Base-by-base conservation (phyloP, 2,888 invertebrate genomes). In the Mermis nigrescens region DNA sequence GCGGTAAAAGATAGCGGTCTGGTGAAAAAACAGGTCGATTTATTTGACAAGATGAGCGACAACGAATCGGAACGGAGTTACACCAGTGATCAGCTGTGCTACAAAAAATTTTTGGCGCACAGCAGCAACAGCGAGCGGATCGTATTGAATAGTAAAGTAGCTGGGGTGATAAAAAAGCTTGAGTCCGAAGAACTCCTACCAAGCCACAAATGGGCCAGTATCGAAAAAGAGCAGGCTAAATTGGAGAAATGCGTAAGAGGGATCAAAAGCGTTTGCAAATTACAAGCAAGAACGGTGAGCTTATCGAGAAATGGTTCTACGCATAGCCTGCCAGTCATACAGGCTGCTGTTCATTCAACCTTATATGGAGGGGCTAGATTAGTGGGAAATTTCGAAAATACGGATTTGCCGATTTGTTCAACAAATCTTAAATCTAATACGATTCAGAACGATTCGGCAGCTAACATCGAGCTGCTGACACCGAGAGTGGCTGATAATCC, bases 1-100 rank as follows among this genome's bases (percentile, higher is more conserved):
- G 38, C 38, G 38, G 12, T 12, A 38, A 38, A 38, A 38, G 38
- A 38, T 38, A 24, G 12, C 24, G 54, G 54, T n/a, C 4, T 53
- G 29, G 54, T 53, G 7, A 27, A 31, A 29, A 53, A 53, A 53
- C 54, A 53, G 22, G 54, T 53, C 29, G 54, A 53, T 22, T 12
- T 53, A 12, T 53, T 53, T 22, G 54, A 53, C 31, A 27, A 31
- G 31, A 53, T 53, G 54, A 53, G 54, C 24, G 54, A 53, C 22
- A 27, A 53, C 7, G 54, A 53, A 29, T 53, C 54, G 31, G 54
- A 53, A 27, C 12, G 28, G 12, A 53, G 54, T 29, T 53, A n/a
- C 29, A 15, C 4, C 3, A 53, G 54, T 31, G 54, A 53, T 22
- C 27, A 53, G 7, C 12, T 53, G 27, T 28, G 29, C 12, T 53